Base-by-base conservation (phyloP, 2,797 vertebrate genomes). In the Tolypeutes matacus region DNA sequence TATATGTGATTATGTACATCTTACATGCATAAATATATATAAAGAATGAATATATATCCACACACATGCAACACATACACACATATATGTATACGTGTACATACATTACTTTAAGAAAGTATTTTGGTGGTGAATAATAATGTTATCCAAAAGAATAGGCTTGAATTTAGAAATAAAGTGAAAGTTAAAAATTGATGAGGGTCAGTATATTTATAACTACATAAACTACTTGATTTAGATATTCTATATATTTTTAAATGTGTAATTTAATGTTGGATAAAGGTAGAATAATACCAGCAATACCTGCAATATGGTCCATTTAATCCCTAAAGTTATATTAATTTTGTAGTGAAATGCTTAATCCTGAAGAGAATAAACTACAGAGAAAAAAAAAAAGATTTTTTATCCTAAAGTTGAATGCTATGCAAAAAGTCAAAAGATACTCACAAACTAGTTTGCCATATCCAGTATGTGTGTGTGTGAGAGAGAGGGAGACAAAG, bases 151-250 rank as follows among this genome's bases (percentile, higher is more conserved):
- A 51, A 5, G 4, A 2, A 76, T 77, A 80, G 29, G 1, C 8
- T 84, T 95, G 27, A 82, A 62, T 56, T 62, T 83, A 89, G 10
- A 92, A 91, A 89, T 75, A 81, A 83, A 93, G n/a, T 20, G 3
- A 76, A 92, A 23, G 15, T 69, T 4, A 60, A 31, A 80, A 78
- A 69, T 3, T 42, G 14, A 18, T 72, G 25, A 70, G 9, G 1
- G 6, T 72, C 25, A 60, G 60, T 1, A 51, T 21, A 70, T 1
- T 36, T 4, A 83, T 13, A 69, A 77, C 5, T 67, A 20, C 46
- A 77, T 76, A 36, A 80, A 76, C 2, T n/a, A 65, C 46, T 29
- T 89, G n/a, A 75, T 85, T 73, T 39, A 46, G 10, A 29, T 34
- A 60, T 18, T 23, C 58, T 20, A 20, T 39, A 18, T 20, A 56